A percentile compares a stretch with the other conserved stretches of the same genome.
phyloP scores from a whole-genome alignment of 1,140 invertebrate species.

The Cydia pomonella region DNA sequence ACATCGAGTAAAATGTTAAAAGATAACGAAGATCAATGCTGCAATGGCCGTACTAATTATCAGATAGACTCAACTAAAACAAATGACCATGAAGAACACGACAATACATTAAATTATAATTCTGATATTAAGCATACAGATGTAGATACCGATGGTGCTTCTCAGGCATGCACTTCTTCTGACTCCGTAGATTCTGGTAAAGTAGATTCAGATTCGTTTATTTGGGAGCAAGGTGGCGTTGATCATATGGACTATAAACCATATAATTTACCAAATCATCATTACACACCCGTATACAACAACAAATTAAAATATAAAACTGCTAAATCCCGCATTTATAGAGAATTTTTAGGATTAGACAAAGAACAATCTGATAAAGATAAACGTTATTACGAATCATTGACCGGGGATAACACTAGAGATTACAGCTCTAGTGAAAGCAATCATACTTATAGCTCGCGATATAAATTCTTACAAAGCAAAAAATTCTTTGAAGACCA shows the following conservation, averaged over 20 bases:
- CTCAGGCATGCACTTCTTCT: conserved; percentile 37
- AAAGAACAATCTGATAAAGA: conserved; percentile 36
- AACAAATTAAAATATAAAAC: conserved; percentile 45
- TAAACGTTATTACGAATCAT: conserved; percentile 26
- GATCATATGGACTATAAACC: conserved; percentile 34
- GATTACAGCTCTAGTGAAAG: conserved; percentile 44
- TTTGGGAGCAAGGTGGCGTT: conserved; percentile 45
- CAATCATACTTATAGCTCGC: conserved; percentile 36
- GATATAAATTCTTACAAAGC: conserved; percentile 39
- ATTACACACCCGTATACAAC: conserved; percentile 48
- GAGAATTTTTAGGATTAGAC: conserved; percentile 48
- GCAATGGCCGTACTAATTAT: neutral
- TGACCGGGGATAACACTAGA: conserved; percentile 31
- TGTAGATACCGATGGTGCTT: conserved; percentile 35
- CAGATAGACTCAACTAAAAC: neutral
- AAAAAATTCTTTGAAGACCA: conserved; percentile 42
- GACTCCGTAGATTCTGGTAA: conserved; percentile 53
- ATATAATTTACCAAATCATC: conserved; percentile 36
- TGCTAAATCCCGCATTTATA: conserved; percentile 45
- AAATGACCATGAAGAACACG: neutral
- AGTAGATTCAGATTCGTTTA: conserved; percentile 51
- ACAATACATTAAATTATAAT: neutral
- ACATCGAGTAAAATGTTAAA: neutral
- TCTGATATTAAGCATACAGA: conserved; percentile 15
- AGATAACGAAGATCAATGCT: neutral